Evolutionary conservation across 2,113 vertebrate genomes (phyloP).

Genomic region (Engraulis encrasicolus): DNA sequence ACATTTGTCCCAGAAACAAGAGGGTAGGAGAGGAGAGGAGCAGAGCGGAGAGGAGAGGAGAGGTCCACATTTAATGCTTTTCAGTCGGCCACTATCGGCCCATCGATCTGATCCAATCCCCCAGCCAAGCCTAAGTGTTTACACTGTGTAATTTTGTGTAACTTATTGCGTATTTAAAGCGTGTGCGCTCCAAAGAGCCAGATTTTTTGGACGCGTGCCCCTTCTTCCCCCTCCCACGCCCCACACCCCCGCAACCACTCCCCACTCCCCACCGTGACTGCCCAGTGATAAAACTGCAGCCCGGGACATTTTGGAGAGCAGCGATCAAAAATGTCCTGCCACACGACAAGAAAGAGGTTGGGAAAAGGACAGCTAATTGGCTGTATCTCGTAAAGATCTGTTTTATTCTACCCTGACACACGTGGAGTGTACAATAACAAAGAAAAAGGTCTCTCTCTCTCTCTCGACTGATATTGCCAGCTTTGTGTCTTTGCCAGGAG

Average conservation of each 20-base stretch:
- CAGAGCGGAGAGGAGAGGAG: too few relatives aligned
- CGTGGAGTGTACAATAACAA: background rate
- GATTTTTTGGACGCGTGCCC: conserved; percentile 34
- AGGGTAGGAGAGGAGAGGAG: too few relatives aligned
- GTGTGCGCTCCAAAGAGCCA: conserved; percentile 34
- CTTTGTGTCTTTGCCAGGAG: background rate
- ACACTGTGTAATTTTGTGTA: conserved; percentile 62
- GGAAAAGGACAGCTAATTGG: background rate
- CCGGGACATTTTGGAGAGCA: background rate
- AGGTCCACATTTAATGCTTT: conserved; percentile 66
- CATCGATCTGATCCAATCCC: conserved; percentile 71
- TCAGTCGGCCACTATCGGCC: conserved; percentile 66
- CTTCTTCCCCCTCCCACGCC: too few relatives aligned
- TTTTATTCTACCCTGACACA: background rate
- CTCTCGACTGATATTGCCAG: background rate
- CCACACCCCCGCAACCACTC: conserved; percentile 19
- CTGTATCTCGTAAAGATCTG: background rate
- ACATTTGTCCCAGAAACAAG: conserved; percentile 63
- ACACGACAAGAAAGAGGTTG: too few relatives aligned
- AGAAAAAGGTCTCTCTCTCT: too few relatives aligned
- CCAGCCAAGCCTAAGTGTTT: conserved; percentile 63
- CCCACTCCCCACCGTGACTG: conserved; percentile 19
- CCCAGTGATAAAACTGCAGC: conserved; percentile 47
- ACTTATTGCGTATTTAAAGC: conserved; percentile 61
- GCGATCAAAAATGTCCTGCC: background rate